Base-by-base conservation (phyloP, 2,113 vertebrate genomes). In the Xenopus laevis region DNA sequence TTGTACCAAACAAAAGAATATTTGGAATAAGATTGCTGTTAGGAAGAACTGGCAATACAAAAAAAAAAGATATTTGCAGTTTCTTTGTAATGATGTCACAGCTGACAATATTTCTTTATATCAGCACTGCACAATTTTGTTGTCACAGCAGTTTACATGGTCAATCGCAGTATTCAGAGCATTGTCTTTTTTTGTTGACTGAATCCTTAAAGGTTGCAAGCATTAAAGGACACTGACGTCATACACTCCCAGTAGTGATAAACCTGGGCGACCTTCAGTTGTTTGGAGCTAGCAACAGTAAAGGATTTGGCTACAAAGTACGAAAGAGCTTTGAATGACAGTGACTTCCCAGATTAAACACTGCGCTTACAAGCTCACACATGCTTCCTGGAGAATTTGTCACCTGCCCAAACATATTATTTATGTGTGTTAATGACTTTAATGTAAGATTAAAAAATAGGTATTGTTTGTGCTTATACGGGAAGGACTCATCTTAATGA, bases 161-260 rank as follows among this genome's bases (percentile, higher is more conserved):
- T 68, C 57, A 53, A 18, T 76, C 45, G 61, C 73, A 68, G n/a
- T 63, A 62, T 76, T 69, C 55, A 72, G 11, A 53, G 73, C 66
- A 76, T 76, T 76, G 73, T 76, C 65, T 74, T 69, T 69, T 61
- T 62, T 45, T 76, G 68, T 76, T 76, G 73, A 76, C 65, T 44
- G 68, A 69, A 61, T 69, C 73, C 46, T 55, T 45, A 76, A 74
- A 76, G 73, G 73, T 76, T 76, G 57, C 65, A 69, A 18, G 57
- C 73, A 33, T 50, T n/a, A 21, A 55, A 58, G 68, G 73, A 20
- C 57, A 76, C 68, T 69, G 73, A 69, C 73, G 73, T 75, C 73
- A 75, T 52, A 17, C 65, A 63, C 65, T 13, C 65, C 65, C 68
- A 68, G 65, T 76, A 69, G 68, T 76, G 73, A 76, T 76, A 76